phyloP scores from a whole-genome alignment of 2,888 invertebrate genomes.

The Crepidodera aurea region DNA sequence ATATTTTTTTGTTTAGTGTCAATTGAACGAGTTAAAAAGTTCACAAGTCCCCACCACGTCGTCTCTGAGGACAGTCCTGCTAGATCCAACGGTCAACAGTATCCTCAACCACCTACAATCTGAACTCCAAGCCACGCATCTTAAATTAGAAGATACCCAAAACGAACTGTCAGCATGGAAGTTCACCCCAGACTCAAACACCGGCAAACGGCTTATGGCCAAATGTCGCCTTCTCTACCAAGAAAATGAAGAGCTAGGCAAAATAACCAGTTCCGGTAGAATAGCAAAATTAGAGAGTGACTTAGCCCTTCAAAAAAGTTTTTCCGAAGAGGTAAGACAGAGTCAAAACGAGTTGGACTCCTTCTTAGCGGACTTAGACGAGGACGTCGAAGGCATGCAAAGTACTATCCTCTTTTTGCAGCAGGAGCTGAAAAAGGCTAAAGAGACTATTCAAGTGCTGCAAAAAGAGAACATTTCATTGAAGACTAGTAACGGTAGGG shows the following conservation, averaged over 20 bases:
- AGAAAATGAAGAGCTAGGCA: constrained; percentile 97
- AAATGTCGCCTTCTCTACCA: constrained; percentile 94
- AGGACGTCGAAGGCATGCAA: constrained; percentile 98
- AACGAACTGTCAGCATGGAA: constrained; percentile 99
- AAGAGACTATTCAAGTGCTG: constrained; percentile 67
- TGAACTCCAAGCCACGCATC: constrained; percentile 88
- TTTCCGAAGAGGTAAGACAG: constrained; percentile 95
- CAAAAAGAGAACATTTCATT: constrained; percentile 67
- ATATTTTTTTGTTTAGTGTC: constrained; percentile 69
- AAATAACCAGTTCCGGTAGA: constrained; percentile 93
- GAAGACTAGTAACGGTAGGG: constrained; percentile 49
- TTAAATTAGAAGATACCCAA: constrained; percentile 94
- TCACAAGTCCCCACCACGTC: constrained; percentile 81
- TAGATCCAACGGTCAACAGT: constrained; percentile 96
- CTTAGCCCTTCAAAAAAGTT: constrained; percentile 91
- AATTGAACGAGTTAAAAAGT: constrained; percentile 92
- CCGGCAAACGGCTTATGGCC: constrained; percentile 97
- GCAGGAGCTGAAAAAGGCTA: constrained; percentile 87
- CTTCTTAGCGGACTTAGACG: constrained; percentile 93
- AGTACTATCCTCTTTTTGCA: constrained; percentile 94
- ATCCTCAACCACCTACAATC: constrained; percentile 89
- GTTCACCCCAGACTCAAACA: constrained; percentile 99
- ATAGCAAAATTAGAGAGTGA: constrained; percentile 96
- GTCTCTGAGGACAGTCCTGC: constrained; percentile 80
- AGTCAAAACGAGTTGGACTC: constrained; percentile 97